Conservation (phyloP, 2,797 vertebrate species). For the Mionectes olivaceus region DNA sequence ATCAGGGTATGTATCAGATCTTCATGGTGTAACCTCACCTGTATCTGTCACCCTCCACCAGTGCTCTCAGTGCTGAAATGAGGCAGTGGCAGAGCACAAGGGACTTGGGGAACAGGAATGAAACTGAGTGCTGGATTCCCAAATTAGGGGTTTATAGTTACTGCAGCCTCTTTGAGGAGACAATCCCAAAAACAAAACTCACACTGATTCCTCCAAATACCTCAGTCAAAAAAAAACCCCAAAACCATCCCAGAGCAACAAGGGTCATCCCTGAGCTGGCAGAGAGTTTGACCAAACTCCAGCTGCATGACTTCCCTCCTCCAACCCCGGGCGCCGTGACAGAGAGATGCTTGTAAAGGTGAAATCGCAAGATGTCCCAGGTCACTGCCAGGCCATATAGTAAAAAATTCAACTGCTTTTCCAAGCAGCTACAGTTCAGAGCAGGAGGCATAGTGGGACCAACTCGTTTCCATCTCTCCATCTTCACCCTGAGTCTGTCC, state of each 20-base stretch:
- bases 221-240: not conserved
- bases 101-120: not conserved
- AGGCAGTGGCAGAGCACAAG: not conserved
- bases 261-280: not conserved
- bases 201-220: not conserved
- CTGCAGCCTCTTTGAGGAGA: not conserved
- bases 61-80: not conserved
- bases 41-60: not conserved
- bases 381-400: rapidly evolving
- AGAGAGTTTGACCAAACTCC: not conserved
- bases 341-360: rapidly evolving
- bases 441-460: not conserved
- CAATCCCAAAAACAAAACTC: not conserved
- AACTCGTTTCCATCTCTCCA: rapidly evolving
- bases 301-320: not conserved
- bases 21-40: not conserved
- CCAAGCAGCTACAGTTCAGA: not conserved
- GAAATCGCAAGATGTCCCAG: not conserved
- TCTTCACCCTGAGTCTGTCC: not conserved
- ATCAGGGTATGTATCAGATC: not conserved
- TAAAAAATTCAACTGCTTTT: not conserved
- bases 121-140: not conserved
- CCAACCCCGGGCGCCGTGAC: rapidly evolving
- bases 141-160: not conserved
- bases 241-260: not conserved